These are phyloP conservation scores for Lophotis ruficrista DNA, from an alignment of 2,113 vertebrate species.

Conservation along the genomic window DNA sequence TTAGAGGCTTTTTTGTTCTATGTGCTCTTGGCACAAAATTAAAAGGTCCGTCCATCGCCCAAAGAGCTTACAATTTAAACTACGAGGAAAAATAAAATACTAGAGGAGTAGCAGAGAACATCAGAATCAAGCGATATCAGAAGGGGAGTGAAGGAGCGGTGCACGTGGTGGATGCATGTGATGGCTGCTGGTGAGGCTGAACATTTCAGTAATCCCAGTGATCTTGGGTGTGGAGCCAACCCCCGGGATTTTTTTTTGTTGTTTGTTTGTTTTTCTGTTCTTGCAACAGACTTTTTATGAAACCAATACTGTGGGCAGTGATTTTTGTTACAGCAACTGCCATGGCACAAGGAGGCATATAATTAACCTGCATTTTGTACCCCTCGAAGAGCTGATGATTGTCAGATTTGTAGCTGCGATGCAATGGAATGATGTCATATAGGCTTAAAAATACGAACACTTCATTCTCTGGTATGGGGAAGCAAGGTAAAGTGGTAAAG, in stretches of 20 bases:
- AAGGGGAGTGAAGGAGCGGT: not conserved
- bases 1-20: not conserved
- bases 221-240: not conserved
- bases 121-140: not conserved
- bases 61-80: not conserved
- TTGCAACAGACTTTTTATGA: not conserved
- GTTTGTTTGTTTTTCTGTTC: not conserved
- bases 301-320: not conserved
- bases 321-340: not conserved
- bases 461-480: not conserved
- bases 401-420: not conserved
- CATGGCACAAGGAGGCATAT: not conserved
- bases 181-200: not conserved
- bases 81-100: not conserved
- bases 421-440: not conserved
- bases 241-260: not conserved
- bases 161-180: accelerated
- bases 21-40: not conserved
- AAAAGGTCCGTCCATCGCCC: not conserved
- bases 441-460: not conserved
- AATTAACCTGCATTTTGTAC: not conserved
- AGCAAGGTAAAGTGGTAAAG: not conserved
- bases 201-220: not conserved
- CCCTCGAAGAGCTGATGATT: not conserved
- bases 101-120: not conserved